Evolutionary conservation across 2,888 invertebrate species (phyloP), one percentile per base, ranked within the genome.

Genomic region (Biston stratarius): DNA sequence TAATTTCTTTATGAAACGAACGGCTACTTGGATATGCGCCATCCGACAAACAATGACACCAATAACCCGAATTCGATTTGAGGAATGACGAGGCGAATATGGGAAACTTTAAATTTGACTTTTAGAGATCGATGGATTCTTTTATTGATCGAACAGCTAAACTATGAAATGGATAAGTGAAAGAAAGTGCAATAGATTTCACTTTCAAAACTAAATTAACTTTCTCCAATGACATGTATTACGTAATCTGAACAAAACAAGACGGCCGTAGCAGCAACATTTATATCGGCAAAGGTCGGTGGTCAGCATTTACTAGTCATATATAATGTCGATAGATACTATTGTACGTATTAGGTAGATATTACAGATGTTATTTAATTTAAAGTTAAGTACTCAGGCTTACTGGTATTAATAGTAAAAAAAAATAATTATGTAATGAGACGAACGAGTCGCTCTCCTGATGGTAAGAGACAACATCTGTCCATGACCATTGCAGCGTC

Each of bases 151-250:
- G 80, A 81, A 84, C 78, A 80, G 80, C 83, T 80, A 85, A 86
- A 83, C 87, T 91, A 87, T 89, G 85, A 91, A 90, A 90, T 87
- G 87, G 86, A 87, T 89, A 91, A 92, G 90, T 90, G 85, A 92
- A 94, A 90, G 93, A 94, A 92, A 91, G 91, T 91, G 88, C 88
- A 92, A 93, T 94, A 92, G 93, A 94, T 94, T 94, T 94, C 92
- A 92, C 94, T 93, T 94, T 93, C 92, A 94, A 92, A 93, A 92
- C 92, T 92, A 93, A 93, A 92, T 93, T 92, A 92, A 93, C 94
- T 94, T 94, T 94, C 94, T 90, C 93, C 88, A 90, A 85, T 92
- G 94, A 93, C 93, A 94, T 88, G 92, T 91, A 85, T 94, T 93
- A 91, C 86, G 81, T 90, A 94, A 93, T 90, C 81, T 85, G 81